Percentiles rank a stretch among this genome's conserved stretches.
Evolutionary conservation across 2,113 vertebrate genomes (phyloP).

Genomic region (Lates calcarifer): DNA sequence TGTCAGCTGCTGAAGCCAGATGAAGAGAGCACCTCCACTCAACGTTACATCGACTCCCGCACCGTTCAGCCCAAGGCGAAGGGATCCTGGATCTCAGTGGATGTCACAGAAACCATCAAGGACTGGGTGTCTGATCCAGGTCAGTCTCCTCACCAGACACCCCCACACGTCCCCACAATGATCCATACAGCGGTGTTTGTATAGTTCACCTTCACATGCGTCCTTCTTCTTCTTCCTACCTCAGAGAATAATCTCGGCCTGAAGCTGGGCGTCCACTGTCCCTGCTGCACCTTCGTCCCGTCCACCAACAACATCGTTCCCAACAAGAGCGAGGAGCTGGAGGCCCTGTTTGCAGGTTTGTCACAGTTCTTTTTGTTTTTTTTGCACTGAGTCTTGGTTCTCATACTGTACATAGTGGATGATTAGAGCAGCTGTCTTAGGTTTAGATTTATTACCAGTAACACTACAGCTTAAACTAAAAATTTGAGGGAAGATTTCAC

Average conservation of each 20-base stretch:
- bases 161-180: too few relatives aligned
- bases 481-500: neutral
- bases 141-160: conserved; percentile 65
- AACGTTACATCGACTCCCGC: conserved; percentile 97
- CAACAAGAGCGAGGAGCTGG: conserved; percentile 97
- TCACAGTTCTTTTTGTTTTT: neutral
- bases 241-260: conserved; percentile 96
- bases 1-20: conserved; percentile 93
- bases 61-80: conserved; percentile 93
- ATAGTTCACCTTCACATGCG: neutral
- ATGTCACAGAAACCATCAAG: conserved; percentile 95
- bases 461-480: neutral
- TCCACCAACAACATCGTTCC: conserved; percentile 98
- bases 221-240: conserved; percentile 3
- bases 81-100: conserved; percentile 95
- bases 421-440: neutral
- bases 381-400: too few relatives aligned
- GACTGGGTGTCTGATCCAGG: conserved; percentile 97
- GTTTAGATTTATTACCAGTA: neutral
- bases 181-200: neutral
- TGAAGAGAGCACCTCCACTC: conserved; percentile 90
- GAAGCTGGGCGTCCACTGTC: conserved; percentile 97
- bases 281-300: conserved; percentile 96
- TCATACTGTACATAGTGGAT: neutral
- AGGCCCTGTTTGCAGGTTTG: conserved; percentile 96